phyloP scores from a whole-genome alignment of 2,888 invertebrate species.

The Abrostola tripartita region DNA sequence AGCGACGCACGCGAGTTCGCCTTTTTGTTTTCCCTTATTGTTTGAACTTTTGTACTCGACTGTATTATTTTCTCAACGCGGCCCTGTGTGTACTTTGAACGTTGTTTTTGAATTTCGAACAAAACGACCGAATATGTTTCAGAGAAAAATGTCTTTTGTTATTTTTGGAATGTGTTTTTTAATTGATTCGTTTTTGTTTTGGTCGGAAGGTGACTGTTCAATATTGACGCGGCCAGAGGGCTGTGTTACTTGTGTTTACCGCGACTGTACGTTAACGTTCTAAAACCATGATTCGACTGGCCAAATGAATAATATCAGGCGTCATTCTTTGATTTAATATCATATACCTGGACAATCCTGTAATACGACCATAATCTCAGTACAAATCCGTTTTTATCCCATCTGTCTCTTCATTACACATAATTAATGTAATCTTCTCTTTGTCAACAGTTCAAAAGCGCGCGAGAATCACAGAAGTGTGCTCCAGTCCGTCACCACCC shows the following conservation, averaged over 20 bases:
- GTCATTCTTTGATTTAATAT: too few species aligned
- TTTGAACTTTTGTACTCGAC: conserved; percentile 59
- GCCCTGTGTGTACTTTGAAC: conserved; percentile 46
- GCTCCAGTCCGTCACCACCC: conserved; percentile 82
- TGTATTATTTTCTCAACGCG: conserved; percentile 59
- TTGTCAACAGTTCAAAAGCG: conserved; percentile 85
- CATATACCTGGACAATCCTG: too few species aligned
- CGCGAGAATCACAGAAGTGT: conserved; percentile 83
- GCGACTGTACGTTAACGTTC: neutral
- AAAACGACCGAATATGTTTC: conserved; percentile 49
- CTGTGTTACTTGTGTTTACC: neutral
- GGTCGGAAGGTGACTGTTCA: conserved; percentile 3
- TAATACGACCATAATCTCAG: too few species aligned
- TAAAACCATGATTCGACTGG: neutral
- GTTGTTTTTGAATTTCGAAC: conserved; percentile 47
- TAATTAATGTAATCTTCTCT: conserved; percentile 44
- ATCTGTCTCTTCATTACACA: neutral
- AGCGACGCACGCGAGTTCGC: conserved; percentile 38
- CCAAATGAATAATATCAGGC: too few species aligned
- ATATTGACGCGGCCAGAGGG: conserved; percentile 11
- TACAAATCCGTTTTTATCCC: neutral
- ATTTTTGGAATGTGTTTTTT: conserved; percentile 21
- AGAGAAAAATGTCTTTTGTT: conserved; percentile 37
- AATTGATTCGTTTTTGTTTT: conserved; percentile 26
- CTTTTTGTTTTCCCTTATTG: conserved; percentile 53